Evolutionary conservation across 2,113 vertebrate species (phyloP).

Genomic region (Centropristis striata): DNA sequence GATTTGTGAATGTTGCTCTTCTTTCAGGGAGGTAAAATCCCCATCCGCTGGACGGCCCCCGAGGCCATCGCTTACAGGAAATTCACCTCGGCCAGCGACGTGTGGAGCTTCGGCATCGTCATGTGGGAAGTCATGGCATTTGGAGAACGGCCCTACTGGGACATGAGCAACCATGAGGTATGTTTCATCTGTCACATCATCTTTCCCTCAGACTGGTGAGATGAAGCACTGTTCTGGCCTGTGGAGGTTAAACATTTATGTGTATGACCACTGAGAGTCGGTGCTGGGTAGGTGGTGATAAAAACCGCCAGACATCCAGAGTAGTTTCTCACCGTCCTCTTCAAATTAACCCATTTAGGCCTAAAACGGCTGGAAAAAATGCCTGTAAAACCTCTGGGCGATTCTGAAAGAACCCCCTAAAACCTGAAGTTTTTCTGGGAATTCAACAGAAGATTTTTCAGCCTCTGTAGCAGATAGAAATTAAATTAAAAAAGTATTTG

Average conservation of each 20-base stretch:
- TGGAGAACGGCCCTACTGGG: conserved; percentile 97
- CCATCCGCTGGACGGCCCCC: conserved; percentile 97
- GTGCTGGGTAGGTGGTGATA: conserved; percentile 21
- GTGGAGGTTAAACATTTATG: conserved; percentile 42
- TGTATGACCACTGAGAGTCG: conserved; percentile 24
- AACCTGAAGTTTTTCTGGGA: too few relatives aligned
- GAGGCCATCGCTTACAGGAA: conserved; percentile 97
- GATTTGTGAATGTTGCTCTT: conserved; percentile 57
- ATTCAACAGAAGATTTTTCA: too few relatives aligned
- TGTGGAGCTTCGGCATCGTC: conserved; percentile 98
- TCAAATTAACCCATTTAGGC: conserved; percentile 51
- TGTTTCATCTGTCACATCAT: conserved; percentile 23
- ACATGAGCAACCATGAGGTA: conserved; percentile 95
- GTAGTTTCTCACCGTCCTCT: conserved; percentile 39
- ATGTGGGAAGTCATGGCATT: conserved; percentile 99
- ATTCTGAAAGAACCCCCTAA: too few relatives aligned
- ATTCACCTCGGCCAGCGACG: conserved; percentile 97
- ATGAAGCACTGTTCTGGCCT: conserved; percentile 59
- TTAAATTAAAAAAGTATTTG: too few relatives aligned
- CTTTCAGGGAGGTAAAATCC: conserved; percentile 95
- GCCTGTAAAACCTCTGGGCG: too few relatives aligned
- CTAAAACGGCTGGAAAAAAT: too few relatives aligned
- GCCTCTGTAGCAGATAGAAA: too few relatives aligned
- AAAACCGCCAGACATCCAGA: conserved; percentile 10
- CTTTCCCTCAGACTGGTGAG: conserved; percentile 14